Evolutionary conservation across 2,113 vertebrate genomes (phyloP).

Genomic region (Paracyprichromis sp.): DNA sequence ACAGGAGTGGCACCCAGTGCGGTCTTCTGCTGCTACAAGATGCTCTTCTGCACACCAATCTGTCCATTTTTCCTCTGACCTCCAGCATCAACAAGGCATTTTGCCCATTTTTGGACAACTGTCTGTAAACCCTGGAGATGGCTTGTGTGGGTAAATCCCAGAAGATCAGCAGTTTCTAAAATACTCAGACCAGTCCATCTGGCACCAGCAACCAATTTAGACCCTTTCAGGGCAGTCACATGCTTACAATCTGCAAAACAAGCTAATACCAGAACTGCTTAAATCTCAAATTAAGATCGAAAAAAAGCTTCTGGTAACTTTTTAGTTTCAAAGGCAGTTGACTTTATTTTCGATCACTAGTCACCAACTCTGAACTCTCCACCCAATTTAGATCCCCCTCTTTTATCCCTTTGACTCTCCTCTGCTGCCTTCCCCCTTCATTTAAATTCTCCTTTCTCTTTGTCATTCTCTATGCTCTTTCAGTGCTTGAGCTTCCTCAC

Average conservation of each 20-base stretch:
- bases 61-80: background rate
- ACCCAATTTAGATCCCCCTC: background rate
- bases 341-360: background rate
- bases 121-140: background rate
- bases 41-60: background rate
- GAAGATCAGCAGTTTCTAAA: background rate
- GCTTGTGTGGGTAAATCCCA: background rate
- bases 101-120: background rate
- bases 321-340: background rate
- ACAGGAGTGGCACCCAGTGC: background rate
- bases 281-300: background rate
- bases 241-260: background rate
- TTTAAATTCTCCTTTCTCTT: constrained; percentile 36
- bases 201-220: background rate
- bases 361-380: constrained; percentile 1
- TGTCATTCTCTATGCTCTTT: constrained; percentile 39
- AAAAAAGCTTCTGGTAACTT: background rate
- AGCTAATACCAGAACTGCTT: background rate
- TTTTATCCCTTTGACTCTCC: background rate
- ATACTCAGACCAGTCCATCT: background rate
- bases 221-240: background rate
- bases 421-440: constrained; percentile 11
- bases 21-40: background rate
- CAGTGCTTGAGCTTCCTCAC: background rate
- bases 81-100: background rate